These are phyloP conservation scores for Thinocorus orbignyianus DNA, from an alignment of 2,113 vertebrate genomes.

Conservation along the genomic window DNA sequence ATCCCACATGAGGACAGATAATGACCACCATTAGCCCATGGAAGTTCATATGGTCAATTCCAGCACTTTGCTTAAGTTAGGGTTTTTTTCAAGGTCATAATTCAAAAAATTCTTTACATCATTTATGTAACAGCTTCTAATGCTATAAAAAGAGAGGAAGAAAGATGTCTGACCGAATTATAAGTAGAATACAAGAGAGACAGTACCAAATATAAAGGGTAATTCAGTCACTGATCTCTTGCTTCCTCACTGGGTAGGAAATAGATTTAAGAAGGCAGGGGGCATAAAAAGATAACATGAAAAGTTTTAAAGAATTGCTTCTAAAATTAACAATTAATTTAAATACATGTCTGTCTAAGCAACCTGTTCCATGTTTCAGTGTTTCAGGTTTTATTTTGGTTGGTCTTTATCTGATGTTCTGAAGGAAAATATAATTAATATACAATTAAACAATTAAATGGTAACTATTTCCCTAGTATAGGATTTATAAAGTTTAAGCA, in stretches of 20 bases:
- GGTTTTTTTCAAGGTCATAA: not conserved
- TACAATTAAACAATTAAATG: too few species aligned
- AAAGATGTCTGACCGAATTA: not conserved
- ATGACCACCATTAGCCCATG: not conserved
- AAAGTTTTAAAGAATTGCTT: not conserved
- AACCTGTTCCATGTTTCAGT: not conserved
- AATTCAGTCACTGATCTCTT: not conserved
- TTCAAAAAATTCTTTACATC: not conserved
- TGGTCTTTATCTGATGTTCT: not conserved
- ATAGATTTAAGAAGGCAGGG: not conserved
- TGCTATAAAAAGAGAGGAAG: not conserved
- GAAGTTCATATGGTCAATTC: not conserved
- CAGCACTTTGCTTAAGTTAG: not conserved
- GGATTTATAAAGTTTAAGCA: not conserved
- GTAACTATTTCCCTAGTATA: not conserved
- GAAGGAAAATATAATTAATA: too few species aligned
- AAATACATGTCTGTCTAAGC: not conserved
- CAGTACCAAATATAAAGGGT: not conserved
- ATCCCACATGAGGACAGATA: not conserved
- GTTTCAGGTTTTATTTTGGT: not conserved
- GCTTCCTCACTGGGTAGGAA: not conserved
- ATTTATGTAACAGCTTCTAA: not conserved
- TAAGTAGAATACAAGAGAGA: not conserved
- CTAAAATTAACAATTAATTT: not conserved
- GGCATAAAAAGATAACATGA: not conserved